A percentile compares a stretch with the other conserved stretches of the same genome.
phyloP scores from a whole-genome alignment of 2,797 vertebrate species.

The Microctenopoma steveboyesi region DNA sequence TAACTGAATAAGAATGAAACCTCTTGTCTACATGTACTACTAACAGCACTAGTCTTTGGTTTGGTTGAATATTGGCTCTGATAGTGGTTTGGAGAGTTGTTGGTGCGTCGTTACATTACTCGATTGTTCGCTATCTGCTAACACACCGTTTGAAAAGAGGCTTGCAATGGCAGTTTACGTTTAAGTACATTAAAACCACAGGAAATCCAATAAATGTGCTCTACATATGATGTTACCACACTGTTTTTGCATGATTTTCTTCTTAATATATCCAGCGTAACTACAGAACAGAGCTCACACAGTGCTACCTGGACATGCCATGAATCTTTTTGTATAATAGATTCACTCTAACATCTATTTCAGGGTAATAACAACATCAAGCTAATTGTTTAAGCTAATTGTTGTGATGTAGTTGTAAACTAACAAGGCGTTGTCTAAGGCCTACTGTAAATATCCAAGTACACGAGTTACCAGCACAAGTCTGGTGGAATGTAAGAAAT shows the following conservation, averaged over 20 bases:
- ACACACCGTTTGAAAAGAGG: conserved; percentile 43
- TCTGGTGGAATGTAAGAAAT: conserved; percentile 83
- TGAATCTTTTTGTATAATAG: conserved; percentile 28
- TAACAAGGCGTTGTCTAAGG: conserved; percentile 47
- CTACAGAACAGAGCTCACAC: conserved; percentile 51
- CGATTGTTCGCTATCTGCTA: conserved; percentile 40
- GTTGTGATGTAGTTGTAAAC: conserved; percentile 22
- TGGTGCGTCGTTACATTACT: conserved; percentile 23
- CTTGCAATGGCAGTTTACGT: conserved; percentile 70
- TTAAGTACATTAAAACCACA: conserved; percentile 53
- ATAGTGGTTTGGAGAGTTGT: conserved; percentile 25
- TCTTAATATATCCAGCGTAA: conserved; percentile 31
- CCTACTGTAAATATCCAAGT: conserved; percentile 38
- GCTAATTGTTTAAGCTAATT: conserved; percentile 7
- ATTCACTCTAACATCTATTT: conserved; percentile 23
- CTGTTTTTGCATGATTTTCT: conserved; percentile 21
- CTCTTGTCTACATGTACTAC: conserved; percentile 43
- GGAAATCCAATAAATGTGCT: conserved; percentile 61
- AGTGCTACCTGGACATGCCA: conserved; percentile 21
- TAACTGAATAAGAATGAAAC: conserved; percentile 50
- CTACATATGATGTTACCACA: conserved; percentile 39
- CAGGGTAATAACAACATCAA: conserved; percentile 27
- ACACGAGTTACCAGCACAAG: conserved; percentile 49
- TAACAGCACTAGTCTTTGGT: conserved; percentile 83
- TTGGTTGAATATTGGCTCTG: conserved; percentile 74